Percentiles rank a stretch among this genome's conserved stretches.
phyloP scores from a whole-genome alignment of 2,888 invertebrate species.

The Trissolcus brochymenae region DNA sequence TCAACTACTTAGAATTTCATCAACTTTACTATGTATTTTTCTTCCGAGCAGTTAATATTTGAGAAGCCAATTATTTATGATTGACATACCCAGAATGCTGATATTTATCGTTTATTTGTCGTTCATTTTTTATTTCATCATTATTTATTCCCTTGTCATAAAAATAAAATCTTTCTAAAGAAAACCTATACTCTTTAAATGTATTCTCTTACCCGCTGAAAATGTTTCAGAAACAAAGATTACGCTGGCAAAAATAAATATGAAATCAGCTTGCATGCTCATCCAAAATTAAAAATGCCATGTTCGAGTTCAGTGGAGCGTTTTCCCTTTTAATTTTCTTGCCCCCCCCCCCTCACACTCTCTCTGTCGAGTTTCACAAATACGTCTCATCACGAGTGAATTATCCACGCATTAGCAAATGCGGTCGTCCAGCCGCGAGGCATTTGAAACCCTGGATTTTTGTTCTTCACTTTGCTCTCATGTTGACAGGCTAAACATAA shows the following conservation, averaged over 20 bases:
- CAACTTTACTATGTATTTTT: too few species aligned
- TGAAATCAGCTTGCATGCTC: slow-evolving; percentile 4
- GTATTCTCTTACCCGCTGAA: too few species aligned
- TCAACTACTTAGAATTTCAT: too few species aligned
- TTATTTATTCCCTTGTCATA: too few species aligned
- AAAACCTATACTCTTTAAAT: too few species aligned
- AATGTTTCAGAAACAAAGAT: slow-evolving; percentile 5
- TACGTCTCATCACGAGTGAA: slow-evolving; percentile 41
- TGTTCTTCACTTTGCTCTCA: slow-evolving; percentile 25
- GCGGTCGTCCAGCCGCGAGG: slow-evolving; percentile 40
- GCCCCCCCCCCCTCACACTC: background rate
- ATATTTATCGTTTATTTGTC: too few species aligned
- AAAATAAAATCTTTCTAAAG: background rate
- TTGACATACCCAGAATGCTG: too few species aligned
- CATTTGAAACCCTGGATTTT: slow-evolving; percentile 40
- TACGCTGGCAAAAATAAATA: slow-evolving; percentile 11
- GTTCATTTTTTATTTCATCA: too few species aligned
- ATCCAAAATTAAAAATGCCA: slow-evolving; percentile 14
- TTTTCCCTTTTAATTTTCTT: slow-evolving; percentile 27
- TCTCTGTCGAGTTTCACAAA: slow-evolving; percentile 23
- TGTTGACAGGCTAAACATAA: slow-evolving; percentile 27
- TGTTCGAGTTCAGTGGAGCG: slow-evolving; percentile 7
- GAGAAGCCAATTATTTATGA: too few species aligned
- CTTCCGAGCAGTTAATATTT: too few species aligned
- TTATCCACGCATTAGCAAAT: slow-evolving; percentile 48